phyloP scores from a whole-genome alignment of 2,797 vertebrate species.

The Hirundo rustica region DNA sequence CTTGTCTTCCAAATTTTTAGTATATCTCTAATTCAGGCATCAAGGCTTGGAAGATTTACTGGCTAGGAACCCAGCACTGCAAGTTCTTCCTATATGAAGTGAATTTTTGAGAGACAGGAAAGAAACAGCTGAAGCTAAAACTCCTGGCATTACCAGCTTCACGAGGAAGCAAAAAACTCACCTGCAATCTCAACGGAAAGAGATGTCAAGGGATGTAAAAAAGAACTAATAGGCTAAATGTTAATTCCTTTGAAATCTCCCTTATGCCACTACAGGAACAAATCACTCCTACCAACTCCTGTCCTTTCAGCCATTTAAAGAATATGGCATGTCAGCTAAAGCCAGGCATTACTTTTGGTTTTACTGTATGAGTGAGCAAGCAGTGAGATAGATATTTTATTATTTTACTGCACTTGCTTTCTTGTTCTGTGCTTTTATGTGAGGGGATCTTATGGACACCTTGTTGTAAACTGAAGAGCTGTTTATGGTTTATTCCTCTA shows the following conservation, averaged over 20 bases:
- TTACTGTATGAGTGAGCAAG: neutral
- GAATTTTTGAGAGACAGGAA: neutral
- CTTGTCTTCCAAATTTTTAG: neutral
- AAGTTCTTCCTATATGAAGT: neutral
- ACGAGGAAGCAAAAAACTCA: neutral
- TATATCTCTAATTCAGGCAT: neutral
- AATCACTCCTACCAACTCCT: neutral
- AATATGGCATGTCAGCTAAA: neutral
- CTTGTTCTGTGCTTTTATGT: conserved; percentile 14
- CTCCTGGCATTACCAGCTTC: neutral
- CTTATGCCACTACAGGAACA: neutral
- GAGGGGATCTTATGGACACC: neutral
- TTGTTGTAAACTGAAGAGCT: neutral
- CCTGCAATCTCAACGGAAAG: neutral
- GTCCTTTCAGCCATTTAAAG: neutral
- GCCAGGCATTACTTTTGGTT: neutral
- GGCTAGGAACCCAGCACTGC: neutral
- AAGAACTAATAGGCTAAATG: neutral
- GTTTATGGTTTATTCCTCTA: conserved; percentile 22
- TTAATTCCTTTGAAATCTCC: neutral
- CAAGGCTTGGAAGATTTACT: neutral
- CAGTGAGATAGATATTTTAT: neutral
- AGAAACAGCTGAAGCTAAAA: neutral
- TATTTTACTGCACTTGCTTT: conserved; percentile 35
- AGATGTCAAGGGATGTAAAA: neutral